Base-by-base conservation (phyloP, 2,113 vertebrate species). In the Lutjanus erythropterus region DNA sequence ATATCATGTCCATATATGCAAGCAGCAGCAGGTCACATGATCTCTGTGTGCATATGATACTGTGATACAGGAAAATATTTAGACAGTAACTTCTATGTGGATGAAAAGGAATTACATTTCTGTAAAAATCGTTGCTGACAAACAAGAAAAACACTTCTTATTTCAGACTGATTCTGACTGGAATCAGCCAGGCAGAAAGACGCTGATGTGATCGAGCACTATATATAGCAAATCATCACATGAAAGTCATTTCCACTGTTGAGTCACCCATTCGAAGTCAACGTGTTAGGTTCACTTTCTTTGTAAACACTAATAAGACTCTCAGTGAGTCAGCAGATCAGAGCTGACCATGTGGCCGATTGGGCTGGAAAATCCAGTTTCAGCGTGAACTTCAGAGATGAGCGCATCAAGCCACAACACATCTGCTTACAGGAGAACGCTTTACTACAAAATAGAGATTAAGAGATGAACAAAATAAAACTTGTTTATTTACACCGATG, bases 321-420 rank as follows among this genome's bases (percentile, higher is more conserved):
- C 19, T 14, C 4, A 6, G 47, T 66, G 79, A 85, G 66, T 90
- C 92, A 89, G 81, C 83, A 72, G 58, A 75, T 74, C 55, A 21
- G 19, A 31, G 21, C 8, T 75, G 82, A 88, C 67, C 83, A 75
- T 71, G 59, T 68, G 62, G 70, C 44, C 29, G 1, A 19, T 37
- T 1, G 1, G 69, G 3, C 3, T 52, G 65, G 21, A 80, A 83
- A 66, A 75, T 58, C 60, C 55, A 55, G 68, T 56, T 81, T 74
- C 56, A 68, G 66, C 15, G 29, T 65, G 33, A 71, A 88, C 65
- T 64, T 69, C 44, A 59, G 33, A 74, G 33, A 82, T 19, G 10
- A 76, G 41, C 18, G 66, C 64, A 56, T 58, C n/a, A 49, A 71
- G 25, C 52, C 35, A 10, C 31, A 47, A 65, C 12, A 25, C 46